A percentile compares a stretch with the other conserved stretches of the same genome.
Evolutionary conservation across 2,113 vertebrate genomes (phyloP).

Genomic region (Pomatostomus ruficeps): DNA sequence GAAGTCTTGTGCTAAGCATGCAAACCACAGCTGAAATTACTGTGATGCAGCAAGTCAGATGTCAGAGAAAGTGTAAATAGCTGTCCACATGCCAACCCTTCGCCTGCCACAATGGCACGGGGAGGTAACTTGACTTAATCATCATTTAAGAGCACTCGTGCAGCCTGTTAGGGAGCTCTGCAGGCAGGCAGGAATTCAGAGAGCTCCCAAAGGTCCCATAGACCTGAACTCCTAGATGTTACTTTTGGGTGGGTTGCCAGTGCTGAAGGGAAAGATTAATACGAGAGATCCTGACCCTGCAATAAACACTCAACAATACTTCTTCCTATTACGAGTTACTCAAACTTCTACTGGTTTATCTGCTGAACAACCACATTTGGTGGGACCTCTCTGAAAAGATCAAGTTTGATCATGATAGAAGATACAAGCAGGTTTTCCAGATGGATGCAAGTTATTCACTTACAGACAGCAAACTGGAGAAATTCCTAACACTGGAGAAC

Average conservation of each 20-base stretch:
- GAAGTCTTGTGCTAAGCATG: not conserved
- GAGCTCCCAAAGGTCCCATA: constrained; percentile 1
- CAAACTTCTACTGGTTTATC: not conserved
- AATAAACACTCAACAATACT: constrained; percentile 35
- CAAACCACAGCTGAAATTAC: not conserved
- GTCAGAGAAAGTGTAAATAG: not conserved
- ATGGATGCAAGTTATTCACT: not conserved
- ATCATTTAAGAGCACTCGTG: not conserved
- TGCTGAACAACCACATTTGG: not conserved
- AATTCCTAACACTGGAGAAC: not conserved
- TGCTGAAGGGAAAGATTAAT: constrained; percentile 24
- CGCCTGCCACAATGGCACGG: not conserved
- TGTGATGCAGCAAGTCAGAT: not conserved
- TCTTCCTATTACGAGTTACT: not conserved
- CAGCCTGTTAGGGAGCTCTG: not conserved
- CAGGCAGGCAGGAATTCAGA: not conserved
- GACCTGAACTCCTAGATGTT: constrained; percentile 3
- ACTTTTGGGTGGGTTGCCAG: constrained; percentile 30
- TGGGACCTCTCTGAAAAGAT: not conserved
- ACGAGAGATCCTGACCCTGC: not conserved
- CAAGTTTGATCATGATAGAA: not conserved
- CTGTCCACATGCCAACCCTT: not conserved
- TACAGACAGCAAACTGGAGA: not conserved
- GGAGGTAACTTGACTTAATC: not conserved
- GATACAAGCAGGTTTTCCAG: not conserved